A percentile compares a stretch with the other conserved stretches of the same genome.
These are phyloP conservation scores for Hapalemur alaotrensis DNA, from an alignment of 2,797 vertebrate genomes.

Conservation along the genomic window DNA sequence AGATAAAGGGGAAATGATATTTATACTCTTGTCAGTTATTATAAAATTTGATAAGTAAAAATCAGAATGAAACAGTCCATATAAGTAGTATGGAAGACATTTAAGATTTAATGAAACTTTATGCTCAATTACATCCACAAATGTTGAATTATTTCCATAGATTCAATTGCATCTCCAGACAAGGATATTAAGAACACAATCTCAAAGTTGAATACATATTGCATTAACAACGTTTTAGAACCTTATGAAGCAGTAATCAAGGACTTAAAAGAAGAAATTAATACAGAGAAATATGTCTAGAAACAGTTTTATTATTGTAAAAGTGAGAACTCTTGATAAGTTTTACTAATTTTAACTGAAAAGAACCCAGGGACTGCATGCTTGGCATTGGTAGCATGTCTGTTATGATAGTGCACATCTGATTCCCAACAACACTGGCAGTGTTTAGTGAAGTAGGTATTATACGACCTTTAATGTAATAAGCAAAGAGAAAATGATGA, in stretches of 20 bases:
- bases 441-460: slow-evolving; percentile 34
- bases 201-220: slow-evolving; percentile 71
- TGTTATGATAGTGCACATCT: not conserved
- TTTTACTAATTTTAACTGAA: not conserved
- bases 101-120: slow-evolving; percentile 66
- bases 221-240: slow-evolving; percentile 68
- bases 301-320: slow-evolving; percentile 61
- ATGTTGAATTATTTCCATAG: slow-evolving; percentile 50
- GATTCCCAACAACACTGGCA: slow-evolving; percentile 52
- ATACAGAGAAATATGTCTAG: slow-evolving; percentile 49
- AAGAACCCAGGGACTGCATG: not conserved
- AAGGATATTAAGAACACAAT: slow-evolving; percentile 69
- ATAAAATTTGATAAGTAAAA: slow-evolving; percentile 24
- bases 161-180: slow-evolving; percentile 58
- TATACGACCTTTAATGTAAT: slow-evolving; percentile 49
- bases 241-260: slow-evolving; percentile 59
- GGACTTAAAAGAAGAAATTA: slow-evolving; percentile 54
- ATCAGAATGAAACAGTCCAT: not conserved
- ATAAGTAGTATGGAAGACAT: not conserved
- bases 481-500: slow-evolving; percentile 72
- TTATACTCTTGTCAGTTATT: not conserved
- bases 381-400: slow-evolving; percentile 42
- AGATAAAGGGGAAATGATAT: not conserved
- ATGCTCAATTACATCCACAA: slow-evolving; percentile 22
- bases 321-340: slow-evolving; percentile 61